Conservation (phyloP, 2,888 invertebrate species). For the Lordiphosa fenestrarum region DNA sequence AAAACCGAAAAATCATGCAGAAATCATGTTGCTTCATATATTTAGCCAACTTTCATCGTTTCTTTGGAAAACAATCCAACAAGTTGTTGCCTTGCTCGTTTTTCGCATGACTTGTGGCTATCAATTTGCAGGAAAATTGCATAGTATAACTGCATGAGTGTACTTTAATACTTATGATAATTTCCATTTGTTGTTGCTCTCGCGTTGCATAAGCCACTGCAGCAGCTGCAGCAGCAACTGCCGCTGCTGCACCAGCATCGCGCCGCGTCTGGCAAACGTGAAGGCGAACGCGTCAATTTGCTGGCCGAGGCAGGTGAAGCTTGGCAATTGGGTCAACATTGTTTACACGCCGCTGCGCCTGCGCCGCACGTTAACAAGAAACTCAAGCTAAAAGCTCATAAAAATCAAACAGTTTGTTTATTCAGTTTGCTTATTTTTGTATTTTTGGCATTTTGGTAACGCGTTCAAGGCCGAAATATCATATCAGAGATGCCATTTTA, state of each 20-base stretch:
- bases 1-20: too few relatives aligned
- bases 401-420: conserved; percentile 20
- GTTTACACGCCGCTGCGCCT: conserved; percentile 46
- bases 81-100: too few relatives aligned
- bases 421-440: conserved; percentile 18
- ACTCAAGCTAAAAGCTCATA: conserved; percentile 14
- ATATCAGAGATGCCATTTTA: conserved; percentile 20
- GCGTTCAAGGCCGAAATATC: conserved; percentile 28
- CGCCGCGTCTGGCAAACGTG: conserved; percentile 14
- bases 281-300: conserved; percentile 31
- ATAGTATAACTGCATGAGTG: too few relatives aligned
- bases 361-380: conserved; percentile 13
- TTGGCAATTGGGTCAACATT: conserved; percentile 50
- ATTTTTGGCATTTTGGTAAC: conserved; percentile 22
- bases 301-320: conserved; percentile 43
- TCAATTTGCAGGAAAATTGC: too few relatives aligned
- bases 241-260: conserved; percentile 5
- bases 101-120: too few relatives aligned
- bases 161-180: conserved; percentile 2
- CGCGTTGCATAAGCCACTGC: conserved; percentile 23
- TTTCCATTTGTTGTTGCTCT: conserved; percentile 7
- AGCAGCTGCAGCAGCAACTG: neutral
- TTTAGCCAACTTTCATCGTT: too few relatives aligned
- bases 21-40: too few relatives aligned
- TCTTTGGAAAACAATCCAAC: too few relatives aligned